These are phyloP conservation scores for Dicyrtomina minuta DNA, from an alignment of 2,888 invertebrate species.

Conservation along the genomic window DNA sequence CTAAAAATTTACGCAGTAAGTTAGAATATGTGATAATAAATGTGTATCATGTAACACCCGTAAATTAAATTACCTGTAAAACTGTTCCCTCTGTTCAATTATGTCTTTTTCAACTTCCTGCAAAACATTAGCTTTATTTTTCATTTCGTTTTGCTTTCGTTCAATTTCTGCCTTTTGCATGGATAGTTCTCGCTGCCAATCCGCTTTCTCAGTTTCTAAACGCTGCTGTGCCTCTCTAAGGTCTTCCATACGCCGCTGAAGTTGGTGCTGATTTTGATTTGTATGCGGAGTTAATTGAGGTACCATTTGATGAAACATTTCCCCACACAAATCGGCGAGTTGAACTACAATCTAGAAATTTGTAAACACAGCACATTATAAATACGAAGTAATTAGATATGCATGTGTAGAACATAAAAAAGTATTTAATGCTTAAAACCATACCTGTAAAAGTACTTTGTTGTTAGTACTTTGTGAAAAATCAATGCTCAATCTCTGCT, in stretches of 20 bases:
- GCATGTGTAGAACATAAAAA: neutral
- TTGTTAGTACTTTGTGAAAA: slow-evolving; percentile 34
- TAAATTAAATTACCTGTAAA: slow-evolving; percentile 66
- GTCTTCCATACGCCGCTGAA: slow-evolving; percentile 53
- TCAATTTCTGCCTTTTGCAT: slow-evolving; percentile 48
- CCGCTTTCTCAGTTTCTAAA: slow-evolving; percentile 51
- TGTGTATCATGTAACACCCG: too few relatives aligned
- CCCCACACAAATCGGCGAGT: slow-evolving; percentile 51
- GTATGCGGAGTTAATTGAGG: slow-evolving; percentile 46
- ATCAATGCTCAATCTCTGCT: slow-evolving; percentile 46
- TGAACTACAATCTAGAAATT: slow-evolving; percentile 49
- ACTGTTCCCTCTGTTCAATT: slow-evolving; percentile 84
- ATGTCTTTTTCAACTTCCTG: slow-evolving; percentile 80
- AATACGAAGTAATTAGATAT: too few relatives aligned
- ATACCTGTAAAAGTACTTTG: slow-evolving; percentile 43
- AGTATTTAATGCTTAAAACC: neutral
- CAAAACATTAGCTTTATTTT: slow-evolving; percentile 62
- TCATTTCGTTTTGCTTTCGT: slow-evolving; percentile 44
- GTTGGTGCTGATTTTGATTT: slow-evolving; percentile 50
- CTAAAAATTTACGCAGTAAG: too few relatives aligned
- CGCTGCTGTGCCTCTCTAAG: slow-evolving; percentile 52
- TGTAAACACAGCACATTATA: neutral
- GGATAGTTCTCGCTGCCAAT: slow-evolving; percentile 48
- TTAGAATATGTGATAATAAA: too few relatives aligned
- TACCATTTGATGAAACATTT: slow-evolving; percentile 51